Base-by-base conservation (phyloP, 2,113 vertebrate genomes). In the Syngnathus floridae region DNA sequence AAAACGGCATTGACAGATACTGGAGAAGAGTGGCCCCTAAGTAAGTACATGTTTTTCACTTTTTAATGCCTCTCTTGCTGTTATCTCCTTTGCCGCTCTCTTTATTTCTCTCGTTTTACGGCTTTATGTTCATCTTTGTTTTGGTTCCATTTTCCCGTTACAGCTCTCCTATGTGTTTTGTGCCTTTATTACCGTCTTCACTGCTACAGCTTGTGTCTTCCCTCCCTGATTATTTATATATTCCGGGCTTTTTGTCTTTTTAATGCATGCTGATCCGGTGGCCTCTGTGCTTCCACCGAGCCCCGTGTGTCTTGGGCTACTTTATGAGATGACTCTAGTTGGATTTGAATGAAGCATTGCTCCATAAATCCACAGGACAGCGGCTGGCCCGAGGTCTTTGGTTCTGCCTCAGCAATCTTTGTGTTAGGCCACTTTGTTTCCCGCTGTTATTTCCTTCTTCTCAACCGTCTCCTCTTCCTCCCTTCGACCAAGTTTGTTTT, bases 1-100 rank as follows among this genome's bases (percentile, higher is more conserved):
- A 99, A 89, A 97, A 99, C 78, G 97, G 97, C 84, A 99, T 98
- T 58, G 96, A 98, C 88, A 93, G 95, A 78, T 99, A 99, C 77
- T 98, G 97, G 95, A 95, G 97, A 88, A 92, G 95, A 60, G 93
- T 94, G 0, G 94, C 96, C 46, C 94, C 96, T 21, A 93, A 99
- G 97, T 99, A 92, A 95, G 86, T 86, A 52, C 41, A 62, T 36
- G 43, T 54, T 71, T 31, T 37, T 21, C 12, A 31, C 11, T 13
- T 16, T 63, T 55, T 37, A 35, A 54, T 66, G 59, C 59, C 17
- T 45, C 43, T 19, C 55, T 70, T 19, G 31, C 66, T 52, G n/a
- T 59, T 60, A 65, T 56, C 21, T 68, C 16, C 26, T 70, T 21
- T 38, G 40, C 48, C 52, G 21, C n/a, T 48, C 51, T 65, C 55